Percentiles rank a stretch among this genome's conserved stretches.
phyloP scores from a whole-genome alignment of 2,797 vertebrate species.

The Myotis planiceps region DNA sequence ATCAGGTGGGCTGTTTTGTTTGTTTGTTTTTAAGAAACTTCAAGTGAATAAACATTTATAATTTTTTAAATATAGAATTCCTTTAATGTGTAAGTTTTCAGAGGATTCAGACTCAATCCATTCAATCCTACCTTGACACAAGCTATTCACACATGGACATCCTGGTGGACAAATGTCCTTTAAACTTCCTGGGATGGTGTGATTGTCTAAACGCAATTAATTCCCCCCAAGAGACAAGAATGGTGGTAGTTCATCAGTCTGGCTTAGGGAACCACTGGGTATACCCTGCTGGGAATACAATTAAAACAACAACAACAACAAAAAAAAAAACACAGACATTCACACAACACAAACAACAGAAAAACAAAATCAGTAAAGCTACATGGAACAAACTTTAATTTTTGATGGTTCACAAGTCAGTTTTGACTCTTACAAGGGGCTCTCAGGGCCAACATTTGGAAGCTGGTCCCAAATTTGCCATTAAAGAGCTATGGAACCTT shows the following conservation, averaged over 20 bases:
- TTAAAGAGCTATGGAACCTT: not conserved
- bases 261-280: not conserved
- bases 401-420: not conserved
- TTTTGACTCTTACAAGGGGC: not conserved
- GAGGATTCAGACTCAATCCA: not conserved
- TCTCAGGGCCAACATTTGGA: not conserved
- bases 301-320: not conserved
- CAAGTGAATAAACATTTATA: not conserved
- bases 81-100: not conserved
- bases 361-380: not conserved
- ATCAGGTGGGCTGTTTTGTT: not conserved
- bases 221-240: not conserved
- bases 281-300: not conserved
- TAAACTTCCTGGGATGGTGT: not conserved
- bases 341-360: not conserved
- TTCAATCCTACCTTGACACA: not conserved
- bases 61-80: not conserved
- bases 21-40: conserved; percentile 25
- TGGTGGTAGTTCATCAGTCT: not conserved
- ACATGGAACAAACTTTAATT: not conserved
- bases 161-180: not conserved
- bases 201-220: not conserved
- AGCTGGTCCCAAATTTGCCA: not conserved
- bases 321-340: not conserved
- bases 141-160: not conserved